A percentile compares a stretch with the other conserved stretches of the same genome.
phyloP scores from a whole-genome alignment of 2,888 invertebrate species.

The Drosophila leonis region DNA sequence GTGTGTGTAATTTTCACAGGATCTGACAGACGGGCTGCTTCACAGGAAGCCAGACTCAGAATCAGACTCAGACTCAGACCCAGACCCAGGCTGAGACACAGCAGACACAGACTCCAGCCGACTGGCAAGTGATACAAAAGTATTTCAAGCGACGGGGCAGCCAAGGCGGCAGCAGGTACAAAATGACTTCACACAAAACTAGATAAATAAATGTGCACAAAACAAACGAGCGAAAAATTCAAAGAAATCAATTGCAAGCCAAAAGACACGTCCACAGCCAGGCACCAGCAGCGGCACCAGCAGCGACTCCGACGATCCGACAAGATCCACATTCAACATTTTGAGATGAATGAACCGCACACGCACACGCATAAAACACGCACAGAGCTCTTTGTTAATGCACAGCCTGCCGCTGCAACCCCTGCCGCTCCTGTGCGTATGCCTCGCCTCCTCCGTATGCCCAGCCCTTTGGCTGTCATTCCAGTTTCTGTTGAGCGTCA shows the following conservation, averaged over 20 bases:
- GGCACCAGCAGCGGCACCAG: no score
- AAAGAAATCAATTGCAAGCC: slow-evolving; percentile 79
- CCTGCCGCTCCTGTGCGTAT: neutral
- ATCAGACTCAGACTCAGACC: neutral
- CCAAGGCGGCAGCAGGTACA: slow-evolving; percentile 69
- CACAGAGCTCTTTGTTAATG: slow-evolving; percentile 40
- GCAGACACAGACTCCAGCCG: slow-evolving; percentile 13
- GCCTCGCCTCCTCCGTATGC: no score
- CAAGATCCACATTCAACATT: slow-evolving; percentile 34
- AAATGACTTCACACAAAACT: slow-evolving; percentile 80
- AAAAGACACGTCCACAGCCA: slow-evolving; percentile 66
- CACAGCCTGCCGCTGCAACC: slow-evolving; percentile 6
- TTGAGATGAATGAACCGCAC: slow-evolving; percentile 64
- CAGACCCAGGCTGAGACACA: slow-evolving; percentile 2
- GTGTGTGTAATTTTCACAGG: slow-evolving; percentile 81
- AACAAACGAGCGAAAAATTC: slow-evolving; percentile 74
- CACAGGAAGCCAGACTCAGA: slow-evolving; percentile 66
- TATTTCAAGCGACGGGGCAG: slow-evolving; percentile 46
- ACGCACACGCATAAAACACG: slow-evolving; percentile 74
- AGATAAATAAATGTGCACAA: slow-evolving; percentile 70
- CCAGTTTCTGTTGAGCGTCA: slow-evolving; percentile 25
- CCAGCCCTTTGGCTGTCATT: neutral
- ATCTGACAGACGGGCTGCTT: slow-evolving; percentile 61
- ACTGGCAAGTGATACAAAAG: slow-evolving; percentile 49
- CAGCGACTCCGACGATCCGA: neutral